phyloP scores from a whole-genome alignment of 2,113 vertebrate species.

The Phrynocephalus versicolor region DNA sequence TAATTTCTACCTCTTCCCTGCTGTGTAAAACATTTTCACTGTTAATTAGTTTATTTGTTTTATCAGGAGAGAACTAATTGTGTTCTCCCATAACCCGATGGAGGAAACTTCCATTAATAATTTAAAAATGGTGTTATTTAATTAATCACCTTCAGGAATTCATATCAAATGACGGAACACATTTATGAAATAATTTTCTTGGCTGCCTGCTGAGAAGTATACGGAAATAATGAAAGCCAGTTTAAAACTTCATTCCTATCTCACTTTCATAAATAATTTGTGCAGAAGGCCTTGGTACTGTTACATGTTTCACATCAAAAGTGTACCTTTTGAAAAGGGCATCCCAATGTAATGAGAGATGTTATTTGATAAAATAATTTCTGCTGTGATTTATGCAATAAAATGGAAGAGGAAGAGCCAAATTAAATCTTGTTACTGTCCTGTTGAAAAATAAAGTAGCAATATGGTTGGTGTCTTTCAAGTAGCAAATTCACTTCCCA shows the following conservation, averaged over 20 bases:
- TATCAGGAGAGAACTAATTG: background rate
- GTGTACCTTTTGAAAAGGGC: background rate
- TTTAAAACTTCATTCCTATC: background rate
- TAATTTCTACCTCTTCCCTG: conserved; percentile 2
- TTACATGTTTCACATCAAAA: background rate
- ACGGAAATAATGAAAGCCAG: conserved; percentile 1
- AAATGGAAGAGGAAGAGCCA: background rate
- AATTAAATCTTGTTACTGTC: background rate
- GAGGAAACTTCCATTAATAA: background rate
- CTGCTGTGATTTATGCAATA: background rate
- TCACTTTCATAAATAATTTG: conserved; percentile 1
- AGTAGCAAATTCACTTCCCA: background rate
- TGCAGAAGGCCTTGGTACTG: background rate
- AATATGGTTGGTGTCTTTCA: background rate
- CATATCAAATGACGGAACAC: background rate
- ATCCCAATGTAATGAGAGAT: background rate
- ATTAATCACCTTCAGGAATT: conserved; percentile 10
- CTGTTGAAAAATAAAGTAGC: background rate
- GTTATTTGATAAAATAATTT: background rate
- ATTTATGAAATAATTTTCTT: conserved; percentile 16
- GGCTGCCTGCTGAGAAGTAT: background rate
- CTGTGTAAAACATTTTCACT: background rate
- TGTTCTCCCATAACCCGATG: background rate
- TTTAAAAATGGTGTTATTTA: conserved; percentile 17
- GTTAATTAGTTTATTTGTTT: conserved; percentile 11